These are phyloP conservation scores for Standfussiana lucernea DNA, from an alignment of 2,888 invertebrate species.

Conservation along the genomic window DNA sequence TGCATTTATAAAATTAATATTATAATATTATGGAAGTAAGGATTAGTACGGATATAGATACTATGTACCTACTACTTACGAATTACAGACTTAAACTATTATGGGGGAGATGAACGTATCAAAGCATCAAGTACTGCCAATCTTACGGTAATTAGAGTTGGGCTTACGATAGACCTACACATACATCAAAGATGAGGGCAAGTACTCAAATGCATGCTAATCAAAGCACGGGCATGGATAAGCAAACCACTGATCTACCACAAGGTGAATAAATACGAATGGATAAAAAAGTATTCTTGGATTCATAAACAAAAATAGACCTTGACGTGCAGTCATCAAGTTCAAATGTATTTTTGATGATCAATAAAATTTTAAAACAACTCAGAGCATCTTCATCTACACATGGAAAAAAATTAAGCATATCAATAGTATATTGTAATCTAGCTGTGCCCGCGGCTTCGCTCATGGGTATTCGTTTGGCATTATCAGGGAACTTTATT, in stretches of 20 bases:
- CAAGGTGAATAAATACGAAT: conserved; percentile 7
- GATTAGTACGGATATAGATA: too few relatives aligned
- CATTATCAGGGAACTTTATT: too few relatives aligned
- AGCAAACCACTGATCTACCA: conserved; percentile 3
- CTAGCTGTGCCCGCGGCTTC: too few relatives aligned
- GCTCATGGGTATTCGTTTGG: too few relatives aligned
- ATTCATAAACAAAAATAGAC: conserved; percentile 12
- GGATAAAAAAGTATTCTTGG: background rate
- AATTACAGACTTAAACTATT: background rate
- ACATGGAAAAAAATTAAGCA: background rate
- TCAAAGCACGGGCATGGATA: background rate
- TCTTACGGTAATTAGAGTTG: background rate
- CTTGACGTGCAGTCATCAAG: background rate
- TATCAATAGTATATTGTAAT: conserved; percentile 2
- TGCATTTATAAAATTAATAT: too few relatives aligned
- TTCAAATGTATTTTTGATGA: conserved; percentile 18
- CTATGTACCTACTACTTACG: too few relatives aligned
- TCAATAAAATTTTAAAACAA: background rate
- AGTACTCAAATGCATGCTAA: background rate
- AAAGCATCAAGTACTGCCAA: background rate
- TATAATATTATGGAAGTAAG: too few relatives aligned
- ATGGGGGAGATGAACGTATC: background rate
- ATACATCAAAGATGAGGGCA: conserved; percentile 19
- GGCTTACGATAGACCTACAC: conserved; percentile 15
- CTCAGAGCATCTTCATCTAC: background rate